Conservation (phyloP, 2,797 vertebrate species). For the Eidolon dupreanum region DNA sequence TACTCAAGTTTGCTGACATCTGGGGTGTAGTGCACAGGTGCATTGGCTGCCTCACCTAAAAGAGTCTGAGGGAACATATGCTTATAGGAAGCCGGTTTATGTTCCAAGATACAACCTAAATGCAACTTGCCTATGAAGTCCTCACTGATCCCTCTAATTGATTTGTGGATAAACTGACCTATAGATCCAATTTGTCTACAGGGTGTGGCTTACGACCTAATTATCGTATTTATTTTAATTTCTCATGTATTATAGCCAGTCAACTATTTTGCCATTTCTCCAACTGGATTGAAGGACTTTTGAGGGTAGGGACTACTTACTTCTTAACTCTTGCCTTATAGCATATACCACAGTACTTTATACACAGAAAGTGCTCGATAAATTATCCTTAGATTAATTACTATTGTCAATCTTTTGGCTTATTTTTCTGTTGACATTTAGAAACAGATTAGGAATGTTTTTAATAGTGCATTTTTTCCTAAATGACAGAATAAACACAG, state of each 20-base stretch:
- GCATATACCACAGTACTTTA: not conserved
- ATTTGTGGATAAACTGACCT: not conserved
- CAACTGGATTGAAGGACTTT: conserved; percentile 22
- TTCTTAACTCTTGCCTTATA: conserved; percentile 40
- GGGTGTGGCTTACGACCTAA: not conserved
- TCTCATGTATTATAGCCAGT: conserved; percentile 4
- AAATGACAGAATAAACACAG: conserved; percentile 76
- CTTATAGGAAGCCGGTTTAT: not conserved
- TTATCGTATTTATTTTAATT: not conserved
- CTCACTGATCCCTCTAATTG: not conserved
- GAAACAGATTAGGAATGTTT: conserved; percentile 79
- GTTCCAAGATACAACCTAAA: not conserved
- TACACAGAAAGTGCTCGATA: conserved; percentile 37
- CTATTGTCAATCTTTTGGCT: conserved; percentile 68
- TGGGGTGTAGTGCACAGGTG: not conserved
- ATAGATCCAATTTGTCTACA: not conserved
- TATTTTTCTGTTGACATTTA: conserved; percentile 66
- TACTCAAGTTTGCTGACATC: not conserved
- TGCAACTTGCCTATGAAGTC: not conserved
- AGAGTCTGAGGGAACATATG: not conserved
- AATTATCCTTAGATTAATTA: conserved; percentile 60
- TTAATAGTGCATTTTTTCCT: conserved; percentile 70
- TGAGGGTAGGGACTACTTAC: conserved; percentile 20
- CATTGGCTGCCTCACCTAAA: not conserved
- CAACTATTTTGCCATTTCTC: conserved; percentile 33